These are phyloP conservation scores for Montipora capitata DNA, from an alignment of 92 coral and sea anemone genomes.

Conservation along the genomic window DNA sequence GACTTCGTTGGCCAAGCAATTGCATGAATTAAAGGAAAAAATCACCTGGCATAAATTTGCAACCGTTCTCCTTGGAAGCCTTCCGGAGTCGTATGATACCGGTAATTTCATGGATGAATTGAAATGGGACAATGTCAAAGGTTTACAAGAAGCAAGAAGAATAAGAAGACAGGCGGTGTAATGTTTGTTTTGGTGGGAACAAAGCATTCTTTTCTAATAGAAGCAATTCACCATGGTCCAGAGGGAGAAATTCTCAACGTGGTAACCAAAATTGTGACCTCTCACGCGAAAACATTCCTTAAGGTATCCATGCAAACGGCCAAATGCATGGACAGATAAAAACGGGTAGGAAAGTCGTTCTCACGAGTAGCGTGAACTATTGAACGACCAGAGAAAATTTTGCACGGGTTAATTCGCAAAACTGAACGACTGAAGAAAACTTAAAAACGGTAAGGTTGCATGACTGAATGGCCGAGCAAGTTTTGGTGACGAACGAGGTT, in stretches of 20 bases:
- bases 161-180: slow-evolving; percentile 41
- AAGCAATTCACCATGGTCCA: slow-evolving; percentile 17
- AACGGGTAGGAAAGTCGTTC: too few species aligned
- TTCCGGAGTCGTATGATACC: slow-evolving; percentile 76
- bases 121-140: slow-evolving; percentile 69
- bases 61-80: slow-evolving; percentile 76
- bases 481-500: too few species aligned
- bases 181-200: not conserved
- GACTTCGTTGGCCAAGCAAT: slow-evolving; percentile 82
- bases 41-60: slow-evolving; percentile 75
- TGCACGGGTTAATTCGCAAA: too few species aligned
- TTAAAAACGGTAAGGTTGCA: too few species aligned
- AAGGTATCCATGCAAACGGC: too few species aligned
- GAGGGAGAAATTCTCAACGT: slow-evolving; percentile 29
- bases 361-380: too few species aligned
- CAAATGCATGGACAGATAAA: too few species aligned
- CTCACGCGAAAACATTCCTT: too few species aligned
- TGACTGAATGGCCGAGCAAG: too few species aligned
- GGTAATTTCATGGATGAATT: slow-evolving; percentile 57
- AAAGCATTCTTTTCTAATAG: slow-evolving; percentile 37
- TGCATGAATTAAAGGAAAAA: slow-evolving; percentile 77
- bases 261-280: slow-evolving; percentile 6
- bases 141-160: slow-evolving; percentile 49
- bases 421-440: too few species aligned
- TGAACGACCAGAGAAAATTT: too few species aligned